phyloP scores from a whole-genome alignment of 2,797 vertebrate species.

The Sarcophilus harrisii region DNA sequence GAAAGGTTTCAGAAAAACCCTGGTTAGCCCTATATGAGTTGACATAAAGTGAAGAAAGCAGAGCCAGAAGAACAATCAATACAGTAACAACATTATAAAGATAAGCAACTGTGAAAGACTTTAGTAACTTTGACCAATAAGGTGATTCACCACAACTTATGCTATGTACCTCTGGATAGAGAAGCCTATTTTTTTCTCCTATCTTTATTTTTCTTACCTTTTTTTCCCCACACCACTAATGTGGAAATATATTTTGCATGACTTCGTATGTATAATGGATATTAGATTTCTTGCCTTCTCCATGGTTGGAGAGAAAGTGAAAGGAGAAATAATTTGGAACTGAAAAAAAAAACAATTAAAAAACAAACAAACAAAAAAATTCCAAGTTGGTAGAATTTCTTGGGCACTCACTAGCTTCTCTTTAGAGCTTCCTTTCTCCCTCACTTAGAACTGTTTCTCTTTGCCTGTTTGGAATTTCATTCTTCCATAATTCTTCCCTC shows the following conservation, averaged over 20 bases:
- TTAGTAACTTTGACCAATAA: neutral
- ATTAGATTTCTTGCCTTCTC: too few species aligned
- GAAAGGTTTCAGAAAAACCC: too few species aligned
- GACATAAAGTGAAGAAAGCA: too few species aligned
- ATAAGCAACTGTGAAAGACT: too few species aligned
- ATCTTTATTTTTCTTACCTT: neutral
- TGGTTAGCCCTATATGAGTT: too few species aligned
- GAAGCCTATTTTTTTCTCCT: neutral
- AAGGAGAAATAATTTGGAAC: neutral
- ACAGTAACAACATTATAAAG: too few species aligned
- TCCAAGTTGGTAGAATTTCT: neutral
- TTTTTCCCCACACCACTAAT: neutral
- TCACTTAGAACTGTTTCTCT: too few species aligned
- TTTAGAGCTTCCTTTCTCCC: too few species aligned
- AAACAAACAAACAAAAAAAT: neutral
- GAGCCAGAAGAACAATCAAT: too few species aligned
- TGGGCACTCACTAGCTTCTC: neutral
- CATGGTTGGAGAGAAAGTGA: neutral
- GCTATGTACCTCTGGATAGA: neutral
- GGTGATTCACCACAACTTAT: neutral
- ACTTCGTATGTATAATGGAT: too few species aligned
- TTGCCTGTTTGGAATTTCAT: neutral
- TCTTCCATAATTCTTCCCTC: neutral
- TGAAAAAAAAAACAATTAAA: neutral
- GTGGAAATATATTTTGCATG: too few species aligned